Conservation (phyloP, 2,888 invertebrate genomes). For the Nipponacmea schrenckii region DNA sequence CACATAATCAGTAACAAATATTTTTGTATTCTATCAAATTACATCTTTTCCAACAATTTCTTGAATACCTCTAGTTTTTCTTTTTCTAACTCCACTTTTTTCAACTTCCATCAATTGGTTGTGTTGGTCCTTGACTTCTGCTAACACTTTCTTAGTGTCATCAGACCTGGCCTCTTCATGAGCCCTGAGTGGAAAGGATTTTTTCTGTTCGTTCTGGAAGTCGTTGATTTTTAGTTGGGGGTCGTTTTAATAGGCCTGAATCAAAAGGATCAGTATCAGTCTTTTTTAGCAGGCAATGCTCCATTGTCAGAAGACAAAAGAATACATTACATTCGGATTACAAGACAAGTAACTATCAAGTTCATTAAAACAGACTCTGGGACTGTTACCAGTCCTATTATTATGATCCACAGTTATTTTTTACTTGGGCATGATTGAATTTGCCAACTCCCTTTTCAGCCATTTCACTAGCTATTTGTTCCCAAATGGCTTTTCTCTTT, state of each 20-base stretch:
- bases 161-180: background rate
- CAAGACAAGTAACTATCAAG: background rate
- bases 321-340: background rate
- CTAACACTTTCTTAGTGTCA: background rate
- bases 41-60: background rate
- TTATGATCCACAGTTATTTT: background rate
- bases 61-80: background rate
- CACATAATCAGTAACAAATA: too few relatives aligned
- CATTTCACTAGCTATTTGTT: too few relatives aligned
- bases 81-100: background rate
- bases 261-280: too few relatives aligned
- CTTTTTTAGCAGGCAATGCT: too few relatives aligned
- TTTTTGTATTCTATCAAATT: too few relatives aligned
- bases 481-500: too few relatives aligned
- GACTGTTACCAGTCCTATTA: background rate
- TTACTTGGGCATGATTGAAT: too few relatives aligned
- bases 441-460: too few relatives aligned
- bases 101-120: background rate
- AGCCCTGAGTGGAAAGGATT: background rate
- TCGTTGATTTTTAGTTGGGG: background rate
- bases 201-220: background rate
- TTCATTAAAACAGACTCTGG: background rate
- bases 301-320: too few relatives aligned
- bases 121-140: background rate
- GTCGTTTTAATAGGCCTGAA: background rate